A percentile compares a stretch with the other conserved stretches of the same genome.
Conservation (phyloP, 2,113 vertebrate genomes). For the Pollimyrus isidori region DNA sequence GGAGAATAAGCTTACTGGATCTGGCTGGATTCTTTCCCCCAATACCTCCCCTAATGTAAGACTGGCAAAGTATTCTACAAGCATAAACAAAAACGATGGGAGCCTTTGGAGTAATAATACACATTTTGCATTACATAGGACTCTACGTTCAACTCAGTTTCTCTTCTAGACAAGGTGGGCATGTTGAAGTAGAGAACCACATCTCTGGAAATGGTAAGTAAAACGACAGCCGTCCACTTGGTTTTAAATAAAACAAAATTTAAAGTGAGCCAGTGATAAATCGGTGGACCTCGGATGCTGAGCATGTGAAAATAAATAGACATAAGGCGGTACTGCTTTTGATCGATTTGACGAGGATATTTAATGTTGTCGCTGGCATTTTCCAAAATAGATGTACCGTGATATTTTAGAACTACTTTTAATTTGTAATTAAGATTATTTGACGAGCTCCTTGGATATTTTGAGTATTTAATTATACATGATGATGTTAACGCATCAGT, state of each 20-base stretch:
- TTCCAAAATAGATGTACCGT: not conserved
- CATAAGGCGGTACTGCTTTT: not conserved
- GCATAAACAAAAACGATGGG: constrained; percentile 58
- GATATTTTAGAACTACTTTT: constrained; percentile 1
- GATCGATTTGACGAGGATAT: not conserved
- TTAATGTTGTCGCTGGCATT: not conserved
- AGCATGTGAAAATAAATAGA: not conserved
- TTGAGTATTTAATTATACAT: not conserved
- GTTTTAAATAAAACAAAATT: not conserved
- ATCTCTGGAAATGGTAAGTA: constrained; percentile 73
- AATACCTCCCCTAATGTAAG: constrained; percentile 45
- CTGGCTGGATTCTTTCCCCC: constrained; percentile 20
- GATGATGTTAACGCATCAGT: not conserved
- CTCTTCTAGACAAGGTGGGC: constrained; percentile 57
- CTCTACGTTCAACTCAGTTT: constrained; percentile 79
- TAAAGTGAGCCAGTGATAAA: not conserved
- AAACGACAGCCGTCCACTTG: not conserved
- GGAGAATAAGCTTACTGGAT: constrained; percentile 17
- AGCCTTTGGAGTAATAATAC: constrained; percentile 64
- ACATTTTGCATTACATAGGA: constrained; percentile 77
- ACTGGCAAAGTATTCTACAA: constrained; percentile 39
- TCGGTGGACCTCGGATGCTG: not conserved
- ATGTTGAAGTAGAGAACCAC: constrained; percentile 65
- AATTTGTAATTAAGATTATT: not conserved
- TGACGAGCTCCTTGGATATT: not conserved